Evolutionary conservation across 2,888 invertebrate genomes (phyloP).

Genomic region (Drosophila longiperda): DNA sequence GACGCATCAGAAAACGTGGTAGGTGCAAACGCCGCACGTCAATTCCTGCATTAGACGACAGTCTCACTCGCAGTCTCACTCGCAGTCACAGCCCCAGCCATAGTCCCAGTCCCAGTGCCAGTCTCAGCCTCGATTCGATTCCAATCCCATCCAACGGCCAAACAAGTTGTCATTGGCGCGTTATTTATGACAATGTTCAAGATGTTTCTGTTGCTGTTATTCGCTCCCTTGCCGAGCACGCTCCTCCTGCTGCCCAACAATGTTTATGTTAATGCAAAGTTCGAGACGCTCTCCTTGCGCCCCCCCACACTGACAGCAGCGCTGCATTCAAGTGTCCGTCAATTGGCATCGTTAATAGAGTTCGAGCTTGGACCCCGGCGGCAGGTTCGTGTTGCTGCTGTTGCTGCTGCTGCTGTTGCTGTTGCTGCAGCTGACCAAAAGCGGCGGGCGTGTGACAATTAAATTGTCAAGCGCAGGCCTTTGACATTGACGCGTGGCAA

Average conservation of each 20-base stretch:
- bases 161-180: slow-evolving; percentile 77
- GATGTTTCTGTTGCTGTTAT: slow-evolving; percentile 70
- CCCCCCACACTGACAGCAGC: slow-evolving; percentile 60
- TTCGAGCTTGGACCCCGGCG: slow-evolving; percentile 57
- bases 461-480: slow-evolving; percentile 78
- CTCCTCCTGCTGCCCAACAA: slow-evolving; percentile 38
- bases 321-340: slow-evolving; percentile 79
- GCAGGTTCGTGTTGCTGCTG: slow-evolving; percentile 54
- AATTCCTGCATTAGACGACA: slow-evolving; percentile 72
- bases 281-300: slow-evolving; percentile 19
- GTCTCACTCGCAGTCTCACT: slow-evolving; percentile 16
- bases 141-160: slow-evolving; percentile 51
- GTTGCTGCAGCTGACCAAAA: slow-evolving; percentile 61
- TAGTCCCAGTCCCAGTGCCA: slow-evolving; percentile 26
- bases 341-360: slow-evolving; percentile 79
- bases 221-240: slow-evolving; percentile 24
- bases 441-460: slow-evolving; percentile 83
- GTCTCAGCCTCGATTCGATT: slow-evolving; percentile 31
- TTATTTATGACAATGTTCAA: slow-evolving; percentile 81
- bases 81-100: slow-evolving; percentile 23
- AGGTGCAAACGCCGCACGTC: slow-evolving; percentile 80
- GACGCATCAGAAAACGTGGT: slow-evolving; percentile 69
- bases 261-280: slow-evolving; percentile 76
- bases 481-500: slow-evolving; percentile 73
- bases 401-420: slow-evolving; percentile 3